A percentile compares a stretch with the other conserved stretches of the same genome.
Evolutionary conservation across 2,888 invertebrate genomes (phyloP).

Genomic region (Scaptomyza polygonia): DNA sequence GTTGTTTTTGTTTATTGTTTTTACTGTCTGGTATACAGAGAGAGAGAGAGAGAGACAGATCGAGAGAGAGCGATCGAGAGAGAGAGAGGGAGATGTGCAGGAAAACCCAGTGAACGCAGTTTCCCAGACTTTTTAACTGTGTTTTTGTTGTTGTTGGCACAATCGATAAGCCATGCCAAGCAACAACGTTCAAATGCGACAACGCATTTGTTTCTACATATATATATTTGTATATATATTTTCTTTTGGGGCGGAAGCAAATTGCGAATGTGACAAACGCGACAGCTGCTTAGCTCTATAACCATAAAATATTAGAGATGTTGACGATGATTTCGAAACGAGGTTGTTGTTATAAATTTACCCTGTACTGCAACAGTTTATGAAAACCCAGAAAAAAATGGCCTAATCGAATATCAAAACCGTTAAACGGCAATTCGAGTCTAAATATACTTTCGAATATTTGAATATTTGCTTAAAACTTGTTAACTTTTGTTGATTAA

Average conservation of each 20-base stretch:
- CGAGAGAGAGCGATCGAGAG: background rate
- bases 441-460: too few species aligned
- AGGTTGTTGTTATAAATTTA: background rate
- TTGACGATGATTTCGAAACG: slow-evolving; percentile 1
- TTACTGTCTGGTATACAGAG: slow-evolving; percentile 4
- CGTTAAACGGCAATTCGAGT: too few species aligned
- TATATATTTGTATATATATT: background rate
- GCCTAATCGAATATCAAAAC: too few species aligned
- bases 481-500: too few species aligned
- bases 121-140: slow-evolving; percentile 54
- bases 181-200: slow-evolving; percentile 25
- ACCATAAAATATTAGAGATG: slow-evolving; percentile 8
- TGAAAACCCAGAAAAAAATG: too few species aligned
- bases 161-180: slow-evolving; percentile 46
- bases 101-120: slow-evolving; percentile 44
- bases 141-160: slow-evolving; percentile 25
- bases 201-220: slow-evolving; percentile 38
- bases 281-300: slow-evolving; percentile 25
- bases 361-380: background rate
- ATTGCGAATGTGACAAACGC: slow-evolving; percentile 46
- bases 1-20: slow-evolving; percentile 8
- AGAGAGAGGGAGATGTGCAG: slow-evolving; percentile 37
- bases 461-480: too few species aligned
- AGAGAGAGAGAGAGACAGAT: background rate
- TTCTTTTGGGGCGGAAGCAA: slow-evolving; percentile 53